These are phyloP conservation scores for Exocentrus adspersus DNA, from an alignment of 2,888 invertebrate species.

Conservation along the genomic window DNA sequence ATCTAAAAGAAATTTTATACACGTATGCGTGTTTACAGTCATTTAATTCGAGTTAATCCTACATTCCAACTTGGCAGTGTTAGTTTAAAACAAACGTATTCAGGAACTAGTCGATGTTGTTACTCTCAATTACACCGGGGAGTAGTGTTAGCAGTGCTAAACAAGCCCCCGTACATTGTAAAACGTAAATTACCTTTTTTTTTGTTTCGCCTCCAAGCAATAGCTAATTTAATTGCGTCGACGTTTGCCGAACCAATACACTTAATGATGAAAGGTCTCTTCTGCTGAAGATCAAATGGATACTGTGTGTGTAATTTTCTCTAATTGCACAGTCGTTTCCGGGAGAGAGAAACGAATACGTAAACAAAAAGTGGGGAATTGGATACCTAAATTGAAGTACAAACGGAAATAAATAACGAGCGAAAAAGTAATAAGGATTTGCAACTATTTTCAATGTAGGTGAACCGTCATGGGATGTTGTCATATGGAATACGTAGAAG, in stretches of 20 bases:
- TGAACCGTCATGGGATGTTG: neutral
- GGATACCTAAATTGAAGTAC: too few species aligned
- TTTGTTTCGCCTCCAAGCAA: conserved; percentile 2
- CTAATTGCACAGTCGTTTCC: conserved; percentile 9
- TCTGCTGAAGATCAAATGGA: neutral
- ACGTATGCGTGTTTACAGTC: too few species aligned
- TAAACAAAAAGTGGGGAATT: too few species aligned
- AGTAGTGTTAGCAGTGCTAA: too few species aligned
- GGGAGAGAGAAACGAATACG: neutral
- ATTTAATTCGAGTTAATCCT: too few species aligned
- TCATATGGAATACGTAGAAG: neutral
- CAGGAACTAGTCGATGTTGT: too few species aligned
- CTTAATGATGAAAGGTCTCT: conserved; percentile 14
- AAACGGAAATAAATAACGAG: too few species aligned
- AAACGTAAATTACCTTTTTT: neutral
- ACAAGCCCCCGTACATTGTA: neutral
- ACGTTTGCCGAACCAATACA: conserved; percentile 10
- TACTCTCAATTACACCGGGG: too few species aligned
- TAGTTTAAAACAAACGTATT: too few species aligned
- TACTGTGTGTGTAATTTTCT: conserved; percentile 8
- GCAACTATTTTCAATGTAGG: neutral
- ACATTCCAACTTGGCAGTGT: too few species aligned
- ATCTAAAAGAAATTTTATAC: too few species aligned
- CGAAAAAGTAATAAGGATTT: too few species aligned
- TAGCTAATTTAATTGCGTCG: conserved; percentile 11